Evolutionary conservation across 2,797 vertebrate species (phyloP), one percentile per base, ranked within the genome.

Genomic region (Pantherophis alleghaniensis): DNA sequence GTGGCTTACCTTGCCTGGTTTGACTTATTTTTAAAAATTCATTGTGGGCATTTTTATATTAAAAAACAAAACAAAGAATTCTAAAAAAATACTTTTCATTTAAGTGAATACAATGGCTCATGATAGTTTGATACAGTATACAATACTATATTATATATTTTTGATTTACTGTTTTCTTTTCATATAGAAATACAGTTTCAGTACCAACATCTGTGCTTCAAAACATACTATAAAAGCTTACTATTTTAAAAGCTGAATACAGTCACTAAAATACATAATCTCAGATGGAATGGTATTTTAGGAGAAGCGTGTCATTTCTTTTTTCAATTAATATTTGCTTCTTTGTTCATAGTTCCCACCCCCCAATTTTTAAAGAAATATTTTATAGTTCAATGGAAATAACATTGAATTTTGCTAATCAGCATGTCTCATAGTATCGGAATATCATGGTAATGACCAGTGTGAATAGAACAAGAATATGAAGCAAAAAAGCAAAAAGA

Each of bases 11-110:
- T 96, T 96, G 92, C 90, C 94, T 94, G 90, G 92, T 86, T 89
- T 42, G 66, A 86, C 96, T 96, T 96, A 55, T 93, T 97, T 96
- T 96, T 92, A 57, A 57, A 66, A 57, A 57, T n/a, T 18, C 63
- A 91, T 20, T 93, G 93, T 87, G 92, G 69, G 1, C 12, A 87
- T 96, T 96, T 96, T 89, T 87, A 53, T 22, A 13, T 79, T 93
- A 2, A 24, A 92, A 96, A 95, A 88, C 53, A 87, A 57, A 59
- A 3, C 92, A 5, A 24, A 42, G 69, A 95, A 95, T 88, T 74
- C 83, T 13, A 94, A 93, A 83, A 74, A 93, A 87, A 74, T 91
- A 55, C 69, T 93, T 93, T 93, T 91, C 12, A 10, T 63, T 86
- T 79, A 9, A 0, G 0, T 79, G 3, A 37, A 0, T 0, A 13